Evolutionary conservation across 2,888 invertebrate species (phyloP), one percentile per base, ranked within the genome.

Genomic region (Eurytoma californica): DNA sequence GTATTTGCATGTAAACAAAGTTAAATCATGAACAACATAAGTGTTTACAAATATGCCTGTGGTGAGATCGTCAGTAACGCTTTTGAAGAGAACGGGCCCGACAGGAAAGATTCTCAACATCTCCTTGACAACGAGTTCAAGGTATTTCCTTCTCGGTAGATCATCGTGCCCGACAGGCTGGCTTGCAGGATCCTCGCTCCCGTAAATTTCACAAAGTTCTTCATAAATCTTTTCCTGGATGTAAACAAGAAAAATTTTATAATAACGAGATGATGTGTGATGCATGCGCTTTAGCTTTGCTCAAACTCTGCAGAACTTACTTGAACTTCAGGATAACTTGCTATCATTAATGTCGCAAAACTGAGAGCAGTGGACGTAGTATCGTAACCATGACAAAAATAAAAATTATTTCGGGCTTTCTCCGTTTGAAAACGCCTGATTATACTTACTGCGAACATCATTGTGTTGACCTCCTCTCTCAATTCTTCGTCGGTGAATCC

Each of bases 111-210:
- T 82, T 55, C 93, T 88, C 89, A 93, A 90, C 0, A 92, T 91
- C 86, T 93, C 93, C 84, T 93, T 93, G 20, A 93, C 91, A 0
- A 93, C 92, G 82, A 92, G 88, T 83, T 93, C 93, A 76, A 92
- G 84, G 83, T 92, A 92, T 58, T 92, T 91, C 91, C 93, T 91
- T 82, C 91, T 91, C 70, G 89, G 86, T 61, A 93, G 84, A 84
- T 93, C 92, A 51, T 91, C 91, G 81, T 91, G 91, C n/a, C 87
- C 91, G 0, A 92, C 89, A 12, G 83, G 80, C 12, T 39, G 60
- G 73, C 91, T 87, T 20, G 87, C 86, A 0, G 91, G 91, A 61
- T 90, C 88, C 0, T 74, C 79, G 4, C 72, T 69, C 1, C 91
- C 92, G 65, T 92, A 91, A 60, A 93, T 91, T 20, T 86, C 86